Conservation (phyloP, 2,797 vertebrate genomes). For the Myoxocephalus aenaeus region DNA sequence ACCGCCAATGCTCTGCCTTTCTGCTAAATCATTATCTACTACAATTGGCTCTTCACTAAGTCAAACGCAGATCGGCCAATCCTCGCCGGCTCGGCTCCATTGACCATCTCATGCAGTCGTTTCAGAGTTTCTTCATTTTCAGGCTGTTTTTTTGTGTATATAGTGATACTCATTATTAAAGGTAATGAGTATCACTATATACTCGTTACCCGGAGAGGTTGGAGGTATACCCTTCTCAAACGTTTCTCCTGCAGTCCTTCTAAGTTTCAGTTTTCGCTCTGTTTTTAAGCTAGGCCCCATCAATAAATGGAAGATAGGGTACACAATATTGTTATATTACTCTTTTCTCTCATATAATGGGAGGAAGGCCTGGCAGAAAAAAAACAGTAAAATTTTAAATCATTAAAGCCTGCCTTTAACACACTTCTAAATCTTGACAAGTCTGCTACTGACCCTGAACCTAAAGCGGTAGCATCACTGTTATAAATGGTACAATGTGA, state of each 20-base stretch:
- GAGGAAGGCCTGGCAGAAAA: neutral
- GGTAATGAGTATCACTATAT: no score
- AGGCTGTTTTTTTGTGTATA: no score
- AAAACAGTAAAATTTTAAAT: neutral
- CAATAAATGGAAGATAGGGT: neutral
- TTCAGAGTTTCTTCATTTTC: no score
- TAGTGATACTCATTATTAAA: no score
- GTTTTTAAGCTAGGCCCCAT: neutral
- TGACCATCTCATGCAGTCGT: no score
- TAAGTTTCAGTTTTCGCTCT: neutral
- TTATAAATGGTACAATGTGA: conserved; percentile 50
- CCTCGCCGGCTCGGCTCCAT: no score
- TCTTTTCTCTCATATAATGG: neutral
- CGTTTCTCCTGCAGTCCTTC: neutral
- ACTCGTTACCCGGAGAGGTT: no score
- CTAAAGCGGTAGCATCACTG: conserved; percentile 43
- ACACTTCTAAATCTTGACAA: conserved; percentile 24
- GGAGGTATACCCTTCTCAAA: neutral
- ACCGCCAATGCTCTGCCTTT: neutral
- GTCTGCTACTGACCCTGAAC: conserved; percentile 50
- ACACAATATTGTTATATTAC: neutral
- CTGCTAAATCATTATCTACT: neutral
- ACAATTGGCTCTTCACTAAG: no score
- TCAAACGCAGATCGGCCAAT: no score
- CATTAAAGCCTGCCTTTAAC: conserved; percentile 6